Evolutionary conservation across 2,888 invertebrate species (phyloP).

Genomic region (Idaea straminata): DNA sequence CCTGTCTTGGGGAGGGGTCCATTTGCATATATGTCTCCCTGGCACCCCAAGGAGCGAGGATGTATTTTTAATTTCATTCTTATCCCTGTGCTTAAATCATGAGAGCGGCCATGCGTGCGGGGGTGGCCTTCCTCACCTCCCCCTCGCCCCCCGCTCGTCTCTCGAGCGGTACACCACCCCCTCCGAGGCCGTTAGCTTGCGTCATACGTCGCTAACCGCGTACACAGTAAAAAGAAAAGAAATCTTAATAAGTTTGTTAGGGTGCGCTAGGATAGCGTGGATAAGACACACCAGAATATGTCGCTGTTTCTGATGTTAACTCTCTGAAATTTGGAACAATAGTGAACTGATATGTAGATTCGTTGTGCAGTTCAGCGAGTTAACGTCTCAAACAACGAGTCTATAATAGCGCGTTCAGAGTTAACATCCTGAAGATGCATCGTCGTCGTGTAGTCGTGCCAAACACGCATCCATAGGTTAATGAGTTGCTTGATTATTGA

Average conservation of each 20-base stretch:
- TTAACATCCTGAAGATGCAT: no score
- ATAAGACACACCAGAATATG: constrained; percentile 31
- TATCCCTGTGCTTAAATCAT: constrained; percentile 80
- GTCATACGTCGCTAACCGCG: constrained; percentile 81
- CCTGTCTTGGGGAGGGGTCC: constrained; percentile 72
- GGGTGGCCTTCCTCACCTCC: constrained; percentile 51
- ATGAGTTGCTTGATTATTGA: no score
- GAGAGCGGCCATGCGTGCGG: constrained; percentile 80
- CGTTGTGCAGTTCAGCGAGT: background rate
- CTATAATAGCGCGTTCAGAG: constrained; percentile 9
- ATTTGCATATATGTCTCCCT: constrained; percentile 80
- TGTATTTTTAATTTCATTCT: constrained; percentile 81
- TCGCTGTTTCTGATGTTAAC: no score
- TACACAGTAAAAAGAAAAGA: constrained; percentile 79
- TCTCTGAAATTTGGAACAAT: no score
- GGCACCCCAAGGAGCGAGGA: constrained; percentile 77
- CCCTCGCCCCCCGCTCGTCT: constrained; percentile 36
- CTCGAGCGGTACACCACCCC: constrained; percentile 42
- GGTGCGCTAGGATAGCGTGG: constrained; percentile 58
- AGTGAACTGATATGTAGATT: constrained; percentile 4
- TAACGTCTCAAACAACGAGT: no score
- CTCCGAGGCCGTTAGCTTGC: constrained; percentile 69
- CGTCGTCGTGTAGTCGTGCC: no score
- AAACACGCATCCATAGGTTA: no score
- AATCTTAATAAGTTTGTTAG: constrained; percentile 81